Percentiles rank a stretch among this genome's conserved stretches.
phyloP scores from a whole-genome alignment of 2,888 invertebrate species.

The Auanema freiburgensis region DNA sequence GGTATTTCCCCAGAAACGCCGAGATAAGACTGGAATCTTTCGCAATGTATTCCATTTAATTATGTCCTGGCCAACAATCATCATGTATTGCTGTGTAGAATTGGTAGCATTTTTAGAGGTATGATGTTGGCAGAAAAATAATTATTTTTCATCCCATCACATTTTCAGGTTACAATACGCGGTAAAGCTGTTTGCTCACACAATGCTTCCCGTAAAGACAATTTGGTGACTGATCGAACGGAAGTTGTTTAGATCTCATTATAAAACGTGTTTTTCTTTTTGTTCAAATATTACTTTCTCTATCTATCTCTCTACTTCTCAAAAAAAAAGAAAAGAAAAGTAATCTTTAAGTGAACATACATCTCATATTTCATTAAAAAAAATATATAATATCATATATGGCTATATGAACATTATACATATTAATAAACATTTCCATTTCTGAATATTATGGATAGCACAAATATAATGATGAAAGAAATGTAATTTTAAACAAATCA shows the following conservation, averaged over 20 bases:
- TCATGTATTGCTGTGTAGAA: conserved; percentile 55
- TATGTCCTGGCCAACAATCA: conserved; percentile 54
- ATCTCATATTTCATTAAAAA: too few relatives aligned
- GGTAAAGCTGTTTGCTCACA: conserved; percentile 58
- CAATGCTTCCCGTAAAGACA: conserved; percentile 59
- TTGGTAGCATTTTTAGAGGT: conserved; percentile 54
- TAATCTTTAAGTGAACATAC: too few relatives aligned
- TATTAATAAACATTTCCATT: too few relatives aligned
- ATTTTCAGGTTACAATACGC: conserved; percentile 47
- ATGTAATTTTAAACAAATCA: too few relatives aligned
- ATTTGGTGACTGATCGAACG: conserved; percentile 49
- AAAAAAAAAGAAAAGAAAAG: too few relatives aligned
- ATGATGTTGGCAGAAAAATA: neutral
- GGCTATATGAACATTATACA: too few relatives aligned
- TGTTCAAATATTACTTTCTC: too few relatives aligned
- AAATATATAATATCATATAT: too few relatives aligned
- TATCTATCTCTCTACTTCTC: too few relatives aligned
- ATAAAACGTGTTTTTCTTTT: too few relatives aligned
- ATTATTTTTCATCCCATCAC: neutral
- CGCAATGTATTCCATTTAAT: conserved; percentile 55
- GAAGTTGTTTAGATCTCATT: conserved; percentile 25
- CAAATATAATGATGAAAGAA: too few relatives aligned
- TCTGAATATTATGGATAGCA: too few relatives aligned
- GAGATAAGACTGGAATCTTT: conserved; percentile 53
- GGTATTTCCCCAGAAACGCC: conserved; percentile 49